Conservation (phyloP, 1,140 invertebrate species). For the Contarinia nasturtii region DNA sequence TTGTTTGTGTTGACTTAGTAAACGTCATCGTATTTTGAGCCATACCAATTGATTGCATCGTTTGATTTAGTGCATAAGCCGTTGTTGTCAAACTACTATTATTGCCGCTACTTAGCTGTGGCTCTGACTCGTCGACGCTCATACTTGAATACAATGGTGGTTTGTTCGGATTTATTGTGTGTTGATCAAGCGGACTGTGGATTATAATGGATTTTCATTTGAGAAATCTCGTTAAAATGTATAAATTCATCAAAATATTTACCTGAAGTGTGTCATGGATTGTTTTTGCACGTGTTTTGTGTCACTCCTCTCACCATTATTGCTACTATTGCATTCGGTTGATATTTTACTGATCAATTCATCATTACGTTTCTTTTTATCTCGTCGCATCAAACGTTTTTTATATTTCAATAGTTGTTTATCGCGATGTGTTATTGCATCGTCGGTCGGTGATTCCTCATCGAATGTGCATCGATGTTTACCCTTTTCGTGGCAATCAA, state of each 20-base stretch:
- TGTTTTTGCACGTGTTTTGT: too few species aligned
- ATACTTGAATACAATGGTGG: conserved; percentile 3
- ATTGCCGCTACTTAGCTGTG: conserved; percentile 6
- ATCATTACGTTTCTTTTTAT: conserved; percentile 8
- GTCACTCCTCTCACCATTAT: not conserved
- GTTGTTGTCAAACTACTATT: not conserved
- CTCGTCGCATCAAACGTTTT: conserved; percentile 19
- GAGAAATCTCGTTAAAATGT: too few species aligned
- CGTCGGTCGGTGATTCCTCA: conserved; percentile 23
- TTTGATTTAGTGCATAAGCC: too few species aligned
- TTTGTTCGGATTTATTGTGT: conserved; percentile 2
- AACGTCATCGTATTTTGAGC: not conserved
- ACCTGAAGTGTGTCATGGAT: too few species aligned
- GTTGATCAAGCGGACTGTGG: not conserved
- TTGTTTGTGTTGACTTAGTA: conserved; percentile 3
- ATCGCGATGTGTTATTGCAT: conserved; percentile 13
- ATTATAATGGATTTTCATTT: conserved; percentile 9
- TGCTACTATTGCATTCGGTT: not conserved
- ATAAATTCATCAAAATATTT: too few species aligned
- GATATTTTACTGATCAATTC: not conserved
- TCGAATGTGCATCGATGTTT: conserved; percentile 48
- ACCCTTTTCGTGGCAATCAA: conserved; percentile 44
- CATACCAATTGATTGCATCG: not conserved
- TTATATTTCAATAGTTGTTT: conserved; percentile 20
- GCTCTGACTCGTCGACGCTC: not conserved